phyloP scores from a whole-genome alignment of 2,888 invertebrate species.

The Mesorhabditis spiculigera region DNA sequence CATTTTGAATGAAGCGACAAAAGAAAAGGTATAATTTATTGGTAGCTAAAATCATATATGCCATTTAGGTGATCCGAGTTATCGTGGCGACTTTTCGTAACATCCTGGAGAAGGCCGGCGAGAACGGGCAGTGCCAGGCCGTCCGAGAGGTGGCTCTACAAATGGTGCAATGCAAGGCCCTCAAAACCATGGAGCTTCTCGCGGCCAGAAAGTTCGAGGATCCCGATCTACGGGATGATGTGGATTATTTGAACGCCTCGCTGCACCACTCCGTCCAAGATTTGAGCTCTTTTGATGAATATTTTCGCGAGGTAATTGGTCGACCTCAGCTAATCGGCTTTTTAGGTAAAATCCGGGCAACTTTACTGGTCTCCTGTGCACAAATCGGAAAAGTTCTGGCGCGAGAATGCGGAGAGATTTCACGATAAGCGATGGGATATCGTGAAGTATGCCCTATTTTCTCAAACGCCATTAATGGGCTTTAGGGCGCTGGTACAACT shows the following conservation, averaged over 20 bases:
- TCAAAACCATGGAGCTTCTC: slow-evolving; percentile 79
- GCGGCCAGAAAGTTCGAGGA: slow-evolving; percentile 93
- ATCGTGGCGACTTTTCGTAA: slow-evolving; percentile 93
- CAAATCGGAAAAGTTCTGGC: slow-evolving; percentile 96
- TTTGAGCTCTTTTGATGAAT: slow-evolving; percentile 95
- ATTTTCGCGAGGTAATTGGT: slow-evolving; percentile 58
- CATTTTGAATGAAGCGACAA: slow-evolving; percentile 90
- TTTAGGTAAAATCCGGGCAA: slow-evolving; percentile 74
- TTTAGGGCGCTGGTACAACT: slow-evolving; percentile 77
- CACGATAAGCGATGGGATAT: slow-evolving; percentile 96
- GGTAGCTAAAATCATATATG: no score
- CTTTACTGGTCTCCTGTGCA: slow-evolving; percentile 98
- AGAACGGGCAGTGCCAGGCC: slow-evolving; percentile 68
- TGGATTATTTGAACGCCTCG: slow-evolving; percentile 84
- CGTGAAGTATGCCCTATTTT: slow-evolving; percentile 68
- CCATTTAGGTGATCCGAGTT: slow-evolving; percentile 75
- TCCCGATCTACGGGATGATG: slow-evolving; percentile 84
- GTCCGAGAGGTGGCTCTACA: slow-evolving; percentile 93
- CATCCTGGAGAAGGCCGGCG: slow-evolving; percentile 90
- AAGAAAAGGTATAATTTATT: slow-evolving; percentile 59
- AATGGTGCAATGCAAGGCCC: slow-evolving; percentile 93
- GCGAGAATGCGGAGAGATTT: slow-evolving; percentile 87
- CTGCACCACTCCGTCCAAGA: slow-evolving; percentile 84
- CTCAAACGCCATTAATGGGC: slow-evolving; percentile 53
- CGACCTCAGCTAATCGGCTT: slow-evolving; percentile 72